Base-by-base conservation (phyloP, 2,888 invertebrate species). In the Brachynemurus nebulosus region DNA sequence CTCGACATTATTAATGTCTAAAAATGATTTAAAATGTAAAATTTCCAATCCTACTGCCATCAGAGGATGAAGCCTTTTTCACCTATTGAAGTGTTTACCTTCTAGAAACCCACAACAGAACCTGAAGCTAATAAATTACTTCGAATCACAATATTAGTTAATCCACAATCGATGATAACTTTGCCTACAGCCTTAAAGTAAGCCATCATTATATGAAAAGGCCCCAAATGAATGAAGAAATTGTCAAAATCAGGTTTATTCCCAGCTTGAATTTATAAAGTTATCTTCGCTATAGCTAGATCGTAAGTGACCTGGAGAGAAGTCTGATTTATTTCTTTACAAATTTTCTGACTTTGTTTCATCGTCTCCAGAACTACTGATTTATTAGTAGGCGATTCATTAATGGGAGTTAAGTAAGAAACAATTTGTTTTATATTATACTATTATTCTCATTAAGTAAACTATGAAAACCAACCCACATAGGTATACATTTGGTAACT, bases 371-470 rank as follows among this genome's bases (percentile, higher is more conserved):
- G 12, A 27, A 27, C 27, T 27, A 27, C 27, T 4, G 27, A 27
- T 4, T 27, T 27, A 5, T 5, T 27, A 4, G 27, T 27, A 4
- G 27, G 27, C 5, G 27, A 27, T 2, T 2, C 27, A 27, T 27
- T 27, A 4, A 27, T 27, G 3, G 27, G 27, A 27, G 27, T 27
- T 5, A 27, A 5, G 12, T 27, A 27, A 5, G 27, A 27, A 4
- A 27, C 2, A 2, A 9, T 51, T 51, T 35, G 42, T 49, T 16
- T 53, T 19, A 47, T 52, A 47, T 49, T n/a, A n/a, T 52, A 47
- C 49, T 50, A 52, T 35, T 46, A 5, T 4, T 27, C 9, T 27
- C 27, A 27, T 9, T 23, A 8, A 23, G 9, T 23, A 23, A 9
- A 23, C 36, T 39, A 42, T 21, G 40, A 53, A 49, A 45, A 48